Base-by-base conservation (phyloP, 2,888 invertebrate species). In the Aphidoletes aphidimyza region DNA sequence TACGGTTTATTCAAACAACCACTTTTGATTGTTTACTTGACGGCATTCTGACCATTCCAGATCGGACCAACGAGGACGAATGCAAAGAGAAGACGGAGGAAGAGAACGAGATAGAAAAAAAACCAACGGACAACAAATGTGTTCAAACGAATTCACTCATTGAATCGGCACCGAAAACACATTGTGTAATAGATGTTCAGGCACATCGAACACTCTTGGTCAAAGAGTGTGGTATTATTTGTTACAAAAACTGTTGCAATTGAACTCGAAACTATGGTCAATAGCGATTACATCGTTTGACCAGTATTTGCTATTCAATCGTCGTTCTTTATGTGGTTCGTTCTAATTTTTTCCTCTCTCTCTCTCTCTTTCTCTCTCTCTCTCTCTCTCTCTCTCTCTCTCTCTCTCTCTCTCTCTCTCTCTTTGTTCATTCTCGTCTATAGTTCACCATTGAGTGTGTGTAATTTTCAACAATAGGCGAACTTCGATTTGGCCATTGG, bases 251-350 rank as follows among this genome's bases (percentile, higher is more conserved):
- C 81, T 81, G 81, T 81, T 81, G 81, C 81, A 81, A 81, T 81
- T 81, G 81, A 81, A 81, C 81, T 37, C 81, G 9, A 81, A 81
- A 37, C 81, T 81, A 81, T 81, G 81, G 81, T 81, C 81, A 81
- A 81, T 81, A 81, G 81, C 81, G 81, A 81, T 81, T 81, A 81
- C 11, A 81, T 81, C 81, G 81, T n/a, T 81, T 81, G 69, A 69
- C 69, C 69, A 69, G 69, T 69, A 69, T 69, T 30, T 69, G 26
- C 69, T 69, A 69, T 69, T 69, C 69, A 69, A 69, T 69, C 34
- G 69, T 14, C 22, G 69, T 69, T 69, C 30, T 69, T 69, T 69
- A 69, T 69, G 69, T 69, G 69, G 69, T 14, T 81, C 37, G 37
- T 37, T 81, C 19, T 81, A 1, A 22, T 37, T 81, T 81, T 81